Evolutionary conservation across 2,113 vertebrate species (phyloP), one percentile per base, ranked within the genome.

Genomic region (Salvator merianae): DNA sequence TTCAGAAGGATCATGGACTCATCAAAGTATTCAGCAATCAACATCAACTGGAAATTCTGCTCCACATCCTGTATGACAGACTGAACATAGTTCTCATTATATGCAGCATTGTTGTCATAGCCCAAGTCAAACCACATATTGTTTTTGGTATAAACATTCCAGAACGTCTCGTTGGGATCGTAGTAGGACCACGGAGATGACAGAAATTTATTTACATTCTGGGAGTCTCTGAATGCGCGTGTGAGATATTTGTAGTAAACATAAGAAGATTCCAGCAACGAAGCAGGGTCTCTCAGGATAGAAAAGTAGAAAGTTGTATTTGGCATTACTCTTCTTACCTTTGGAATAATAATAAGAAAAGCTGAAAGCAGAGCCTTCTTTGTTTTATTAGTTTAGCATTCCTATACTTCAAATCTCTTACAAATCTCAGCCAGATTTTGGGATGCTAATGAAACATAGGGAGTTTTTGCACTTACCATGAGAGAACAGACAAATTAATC

Each of bases 111-210:
- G 94, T 95, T 95, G 13, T 98, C 53, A 0, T 97, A 96, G 84
- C 98, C 98, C 0, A 99, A 97, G 91, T 98, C 98, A 84, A 98
- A 98, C 84, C 97, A 97, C 94, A 98, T 94, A 77, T 92, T 92
- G 65, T 98, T 98, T 73, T 92, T 93, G 62, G 97, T 97, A 0
- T 96, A 95, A 22, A 93, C 94, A 79, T 97, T 97, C 2, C 1
- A 1, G 50, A 24, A 6, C 5, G 77, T 0, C 0, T 79, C 68
- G 0, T 0, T 65, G 0, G n/a, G 36, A 0, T 87, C 93, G 90
- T 96, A 97, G 71, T 79, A 94, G 69, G 38, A 83, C 28, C 4
- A 47, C 24, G 95, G 95, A 1, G 94, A 89, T 0, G 86, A 92
- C 36, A 98, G 84, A 88, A 97, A 98, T 16, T 96, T 89, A 0